Base-by-base conservation (phyloP, 2,888 invertebrate species). In the Caradrina clavipalpis region DNA sequence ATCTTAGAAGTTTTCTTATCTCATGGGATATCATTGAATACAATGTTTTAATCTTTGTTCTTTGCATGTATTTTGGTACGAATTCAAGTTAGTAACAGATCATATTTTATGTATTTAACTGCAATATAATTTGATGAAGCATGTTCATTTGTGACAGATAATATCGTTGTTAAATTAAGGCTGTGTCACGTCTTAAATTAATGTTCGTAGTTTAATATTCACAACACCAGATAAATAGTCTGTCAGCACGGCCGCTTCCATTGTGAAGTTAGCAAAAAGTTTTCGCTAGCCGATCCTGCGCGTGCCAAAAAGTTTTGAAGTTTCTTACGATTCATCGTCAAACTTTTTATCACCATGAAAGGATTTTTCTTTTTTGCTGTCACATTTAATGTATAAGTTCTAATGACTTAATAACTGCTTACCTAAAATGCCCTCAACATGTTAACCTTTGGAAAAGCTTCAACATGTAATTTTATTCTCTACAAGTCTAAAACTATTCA, bases 301-400 rank as follows among this genome's bases (percentile, higher is more conserved):
- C 77, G 71, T 84, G 82, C 75, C 69, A 81, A 80, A 54, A 81
- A 80, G 60, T 74, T 81, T 78, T 57, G 53, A 69, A 78, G 74
- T 68, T 64, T 69, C 62, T 58, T 51, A 73, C 66, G 31, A 69
- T 69, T 57, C 63, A 73, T 70, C 72, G 62, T 54, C 19, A 54
- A 81, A 79, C 61, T 77, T 81, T 76, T 62, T 76, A 66, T 61
- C 49, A 54, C 13, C 70, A 39, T 39, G 13, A 76, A 50, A 76
- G 22, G 42, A 69, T 69, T 77, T 47, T 35, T 45, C n/a, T 19
- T 49, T 78, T 78, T 58, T 54, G 69, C 6, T 35, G 54, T 49
- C 11, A 1, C 17, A 2, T 39, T 54, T 22, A 42, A 49, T 49
- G 7, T 42, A 76, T 31, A 31, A 17, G 10, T 42, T 49, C 39